Conservation (phyloP, 2,888 invertebrate genomes). For the Notodromas monacha region DNA sequence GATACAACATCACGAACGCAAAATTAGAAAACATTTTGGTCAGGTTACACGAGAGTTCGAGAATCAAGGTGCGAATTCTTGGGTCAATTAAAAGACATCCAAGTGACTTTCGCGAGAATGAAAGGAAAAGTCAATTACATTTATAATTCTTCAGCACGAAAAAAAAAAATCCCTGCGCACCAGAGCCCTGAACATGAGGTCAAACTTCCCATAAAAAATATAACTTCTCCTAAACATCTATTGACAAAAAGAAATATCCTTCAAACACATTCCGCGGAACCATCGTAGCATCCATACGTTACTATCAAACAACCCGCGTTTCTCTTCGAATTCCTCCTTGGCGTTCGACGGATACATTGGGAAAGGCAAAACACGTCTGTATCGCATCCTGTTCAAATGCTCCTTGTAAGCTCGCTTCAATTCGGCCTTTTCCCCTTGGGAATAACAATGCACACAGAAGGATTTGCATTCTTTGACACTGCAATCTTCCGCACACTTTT, state of each 20-base stretch:
- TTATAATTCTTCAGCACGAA: too few relatives aligned
- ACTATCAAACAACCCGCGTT: slow-evolving; percentile 24
- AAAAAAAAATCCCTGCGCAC: too few relatives aligned
- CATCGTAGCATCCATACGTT: slow-evolving; percentile 46
- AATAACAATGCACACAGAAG: slow-evolving; percentile 43
- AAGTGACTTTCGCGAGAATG: too few relatives aligned
- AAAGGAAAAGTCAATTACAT: too few relatives aligned
- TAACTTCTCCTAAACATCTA: too few relatives aligned
- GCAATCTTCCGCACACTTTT: slow-evolving; percentile 22
- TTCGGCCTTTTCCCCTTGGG: slow-evolving; percentile 21
- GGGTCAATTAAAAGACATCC: too few relatives aligned
- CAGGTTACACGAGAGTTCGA: too few relatives aligned
- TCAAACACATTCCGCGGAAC: slow-evolving; percentile 63
- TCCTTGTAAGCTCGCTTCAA: slow-evolving; percentile 39
- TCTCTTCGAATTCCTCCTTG: not conserved
- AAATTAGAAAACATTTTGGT: too few relatives aligned
- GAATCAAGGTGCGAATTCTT: too few relatives aligned
- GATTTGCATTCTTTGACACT: slow-evolving; percentile 30
- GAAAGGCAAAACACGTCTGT: slow-evolving; percentile 46
- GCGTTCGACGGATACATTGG: slow-evolving; percentile 9
- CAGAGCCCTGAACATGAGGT: too few relatives aligned
- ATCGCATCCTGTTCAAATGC: slow-evolving; percentile 41
- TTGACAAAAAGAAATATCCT: not conserved
- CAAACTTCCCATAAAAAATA: too few relatives aligned
- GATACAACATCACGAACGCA: too few relatives aligned